Percentiles rank a stretch among this genome's conserved stretches.
These are phyloP conservation scores for Euphydryas editha DNA, from an alignment of 2,888 invertebrate species.

Conservation along the genomic window DNA sequence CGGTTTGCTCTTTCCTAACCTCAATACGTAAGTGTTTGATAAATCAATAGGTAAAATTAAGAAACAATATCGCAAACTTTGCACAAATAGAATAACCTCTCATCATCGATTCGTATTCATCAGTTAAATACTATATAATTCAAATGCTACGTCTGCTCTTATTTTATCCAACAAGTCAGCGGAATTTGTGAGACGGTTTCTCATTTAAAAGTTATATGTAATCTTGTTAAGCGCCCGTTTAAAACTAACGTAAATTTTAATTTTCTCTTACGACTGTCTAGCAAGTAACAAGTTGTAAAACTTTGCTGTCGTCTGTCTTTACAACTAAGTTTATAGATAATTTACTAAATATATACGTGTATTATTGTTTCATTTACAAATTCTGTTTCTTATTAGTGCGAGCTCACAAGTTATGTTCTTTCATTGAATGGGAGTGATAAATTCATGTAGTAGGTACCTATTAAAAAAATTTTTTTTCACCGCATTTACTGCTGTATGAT, in stretches of 20 bases:
- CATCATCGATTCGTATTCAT: not conserved
- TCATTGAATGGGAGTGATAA: too few species aligned
- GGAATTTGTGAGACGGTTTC: slow-evolving; percentile 46
- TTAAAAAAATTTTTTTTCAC: too few species aligned
- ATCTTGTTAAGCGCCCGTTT: slow-evolving; percentile 51
- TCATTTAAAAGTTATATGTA: slow-evolving; percentile 64
- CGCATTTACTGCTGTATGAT: too few species aligned
- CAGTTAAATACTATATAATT: slow-evolving; percentile 2
- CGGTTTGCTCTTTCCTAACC: not conserved
- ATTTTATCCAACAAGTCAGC: slow-evolving; percentile 14
- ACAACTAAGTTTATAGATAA: slow-evolving; percentile 1
- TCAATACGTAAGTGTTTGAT: not conserved
- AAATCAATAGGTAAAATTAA: not conserved
- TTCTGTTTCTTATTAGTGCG: too few species aligned
- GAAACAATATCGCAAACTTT: slow-evolving; percentile 4
- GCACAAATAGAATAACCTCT: not conserved
- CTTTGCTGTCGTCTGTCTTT: slow-evolving; percentile 19
- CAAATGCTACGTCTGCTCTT: slow-evolving; percentile 23
- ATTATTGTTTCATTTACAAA: not conserved
- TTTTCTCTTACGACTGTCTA: slow-evolving; percentile 35
- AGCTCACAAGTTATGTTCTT: too few species aligned
- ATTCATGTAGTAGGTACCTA: too few species aligned
- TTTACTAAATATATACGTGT: not conserved
- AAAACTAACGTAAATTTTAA: slow-evolving; percentile 45
- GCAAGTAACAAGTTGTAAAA: slow-evolving; percentile 47